Percentiles rank a stretch among this genome's conserved stretches.
Conservation (phyloP, 2,797 vertebrate species). For the Thamnophis elegans region DNA sequence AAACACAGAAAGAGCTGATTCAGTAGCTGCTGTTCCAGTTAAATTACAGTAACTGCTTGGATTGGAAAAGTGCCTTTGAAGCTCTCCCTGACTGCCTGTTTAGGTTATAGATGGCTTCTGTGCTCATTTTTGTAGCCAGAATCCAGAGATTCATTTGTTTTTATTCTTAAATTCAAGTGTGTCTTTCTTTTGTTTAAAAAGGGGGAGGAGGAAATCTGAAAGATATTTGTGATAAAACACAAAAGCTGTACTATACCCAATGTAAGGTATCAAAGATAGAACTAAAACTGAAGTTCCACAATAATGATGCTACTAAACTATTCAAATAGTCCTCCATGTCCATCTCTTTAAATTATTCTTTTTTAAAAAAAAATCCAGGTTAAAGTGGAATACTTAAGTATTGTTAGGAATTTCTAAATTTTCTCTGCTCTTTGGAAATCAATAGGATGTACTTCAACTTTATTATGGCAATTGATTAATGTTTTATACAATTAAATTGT, state of each 20-base stretch:
- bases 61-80: not conserved
- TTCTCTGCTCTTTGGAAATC: not conserved
- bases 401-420: not conserved
- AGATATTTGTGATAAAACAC: not conserved
- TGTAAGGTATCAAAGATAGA: not conserved
- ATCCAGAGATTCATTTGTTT: not conserved
- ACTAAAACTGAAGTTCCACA: not conserved
- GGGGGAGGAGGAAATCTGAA: not conserved
- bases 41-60: not conserved
- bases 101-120: slow-evolving; percentile 4
- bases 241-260: too few species aligned
- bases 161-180: not conserved
- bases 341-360: not conserved
- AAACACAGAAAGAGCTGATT: not conserved
- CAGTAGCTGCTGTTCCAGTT: not conserved
- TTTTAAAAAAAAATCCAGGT: not conserved
- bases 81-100: not conserved
- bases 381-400: not conserved
- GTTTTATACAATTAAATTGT: not conserved
- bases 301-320: not conserved
- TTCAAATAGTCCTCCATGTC: not conserved
- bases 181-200: not conserved
- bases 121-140: slow-evolving; percentile 3
- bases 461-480: not conserved
- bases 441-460: not conserved